Evolutionary conservation across 2,888 invertebrate genomes (phyloP), one percentile per base, ranked within the genome.

Genomic region (Hirtodrosophila alboralis): DNA sequence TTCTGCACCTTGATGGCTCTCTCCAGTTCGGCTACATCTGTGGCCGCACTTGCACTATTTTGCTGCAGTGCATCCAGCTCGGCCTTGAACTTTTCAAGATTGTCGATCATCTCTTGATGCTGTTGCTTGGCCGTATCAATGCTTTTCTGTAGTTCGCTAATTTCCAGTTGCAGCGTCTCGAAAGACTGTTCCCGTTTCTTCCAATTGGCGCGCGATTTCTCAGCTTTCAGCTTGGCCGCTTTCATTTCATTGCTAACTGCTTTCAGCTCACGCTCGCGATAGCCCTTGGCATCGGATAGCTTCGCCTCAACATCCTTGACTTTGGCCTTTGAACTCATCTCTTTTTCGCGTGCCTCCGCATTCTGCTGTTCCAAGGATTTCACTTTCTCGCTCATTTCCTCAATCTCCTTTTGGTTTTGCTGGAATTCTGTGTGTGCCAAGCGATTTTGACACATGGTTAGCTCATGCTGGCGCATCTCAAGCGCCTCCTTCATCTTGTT

Each of bases 361-460:
- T 93, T 91, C 75, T 91, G 91, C 41, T 91, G 89, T 43, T 91
- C 91, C 41, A 94, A 88, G 0, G 62, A 51, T 65, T 91, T 88
- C 12, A 94, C 92, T 87, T 92, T 92, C 1, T 87, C 84, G 57
- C 92, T 91, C 23, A 94, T 88, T 18, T 91, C 87, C 66, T 92
- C 91, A 7, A 96, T 93, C 91, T 97, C 97, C 49, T 93, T 93
- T 87, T 95, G 93, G 69, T 95, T 92, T 87, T 95, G 95, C 89
- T 96, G 95, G 89, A 96, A 95, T 14, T 93, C 92, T 0, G 95
- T 96, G 87, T 94, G 94, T 53, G 95, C 94, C 48, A 97, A 90
- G 41, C 95, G 93, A 56, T 93, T 93, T 60, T 92, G 92, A 38
- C 96, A 91, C 74, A 95, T 92, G 56, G 92, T 92, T 48, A 95